These are phyloP conservation scores for Leguminivora glycinivorella DNA, from an alignment of 1,140 invertebrate species.

Conservation along the genomic window DNA sequence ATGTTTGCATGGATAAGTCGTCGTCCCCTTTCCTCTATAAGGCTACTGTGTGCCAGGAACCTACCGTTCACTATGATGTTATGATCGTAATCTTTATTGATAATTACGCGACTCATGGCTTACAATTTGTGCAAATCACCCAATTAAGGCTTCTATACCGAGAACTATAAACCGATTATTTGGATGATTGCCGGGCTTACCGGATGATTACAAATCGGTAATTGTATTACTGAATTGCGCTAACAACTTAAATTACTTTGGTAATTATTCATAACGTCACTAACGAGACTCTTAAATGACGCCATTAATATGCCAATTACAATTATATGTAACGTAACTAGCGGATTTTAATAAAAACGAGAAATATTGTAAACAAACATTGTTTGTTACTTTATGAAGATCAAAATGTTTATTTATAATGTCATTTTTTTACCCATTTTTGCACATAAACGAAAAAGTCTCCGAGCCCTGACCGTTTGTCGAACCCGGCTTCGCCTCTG, in stretches of 20 bases:
- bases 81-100: slow-evolving; percentile 15
- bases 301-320: neutral
- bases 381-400: no score
- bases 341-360: no score
- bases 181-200: neutral
- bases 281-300: neutral
- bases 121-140: slow-evolving; percentile 2
- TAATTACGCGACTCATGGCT: slow-evolving; percentile 6
- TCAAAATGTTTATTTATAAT: no score
- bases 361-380: no score
- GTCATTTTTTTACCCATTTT: no score
- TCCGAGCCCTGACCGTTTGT: no score
- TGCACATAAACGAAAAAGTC: no score
- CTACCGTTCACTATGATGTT: slow-evolving; percentile 4
- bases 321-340: neutral
- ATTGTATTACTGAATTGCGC: neutral
- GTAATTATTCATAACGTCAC: neutral
- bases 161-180: slow-evolving; percentile 6
- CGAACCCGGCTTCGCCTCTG: no score
- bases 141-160: neutral
- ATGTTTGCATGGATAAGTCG: no score
- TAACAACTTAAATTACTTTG: neutral
- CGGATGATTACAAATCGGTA: neutral
- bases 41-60: neutral
- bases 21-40: no score